Conservation (phyloP, 2,113 vertebrate species). For the Peromyscus polionotus region DNA sequence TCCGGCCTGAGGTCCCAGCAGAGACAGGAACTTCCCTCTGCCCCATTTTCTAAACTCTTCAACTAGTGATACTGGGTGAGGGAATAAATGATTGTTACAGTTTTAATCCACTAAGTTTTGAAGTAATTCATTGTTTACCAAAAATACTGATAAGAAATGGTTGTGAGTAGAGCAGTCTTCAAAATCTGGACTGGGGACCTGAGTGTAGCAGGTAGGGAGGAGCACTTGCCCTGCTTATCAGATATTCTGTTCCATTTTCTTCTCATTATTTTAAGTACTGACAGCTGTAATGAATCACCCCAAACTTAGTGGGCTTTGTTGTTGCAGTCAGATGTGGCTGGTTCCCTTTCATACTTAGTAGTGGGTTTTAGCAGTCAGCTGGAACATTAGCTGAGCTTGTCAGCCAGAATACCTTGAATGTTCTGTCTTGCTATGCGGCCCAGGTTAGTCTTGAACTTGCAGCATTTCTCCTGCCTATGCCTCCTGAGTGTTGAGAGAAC, state of each 20-base stretch:
- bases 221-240: background rate
- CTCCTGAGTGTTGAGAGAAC: background rate
- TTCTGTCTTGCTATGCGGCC: background rate
- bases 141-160: background rate
- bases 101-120: conserved; percentile 7
- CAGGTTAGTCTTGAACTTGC: background rate
- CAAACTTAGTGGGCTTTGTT: background rate
- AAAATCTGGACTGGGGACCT: background rate
- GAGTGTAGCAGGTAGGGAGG: background rate
- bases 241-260: background rate
- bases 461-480: background rate
- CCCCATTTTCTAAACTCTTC: background rate
- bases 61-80: background rate
- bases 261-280: background rate
- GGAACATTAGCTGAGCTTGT: background rate
- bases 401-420: background rate
- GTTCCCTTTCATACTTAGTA: background rate
- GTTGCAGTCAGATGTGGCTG: background rate
- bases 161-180: conserved; percentile 9
- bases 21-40: background rate
- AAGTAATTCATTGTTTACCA: background rate
- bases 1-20: background rate
- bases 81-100: background rate
- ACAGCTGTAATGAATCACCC: background rate
- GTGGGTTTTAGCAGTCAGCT: background rate